Base-by-base conservation (phyloP, 2,113 vertebrate genomes). In the Origma solitaria region DNA sequence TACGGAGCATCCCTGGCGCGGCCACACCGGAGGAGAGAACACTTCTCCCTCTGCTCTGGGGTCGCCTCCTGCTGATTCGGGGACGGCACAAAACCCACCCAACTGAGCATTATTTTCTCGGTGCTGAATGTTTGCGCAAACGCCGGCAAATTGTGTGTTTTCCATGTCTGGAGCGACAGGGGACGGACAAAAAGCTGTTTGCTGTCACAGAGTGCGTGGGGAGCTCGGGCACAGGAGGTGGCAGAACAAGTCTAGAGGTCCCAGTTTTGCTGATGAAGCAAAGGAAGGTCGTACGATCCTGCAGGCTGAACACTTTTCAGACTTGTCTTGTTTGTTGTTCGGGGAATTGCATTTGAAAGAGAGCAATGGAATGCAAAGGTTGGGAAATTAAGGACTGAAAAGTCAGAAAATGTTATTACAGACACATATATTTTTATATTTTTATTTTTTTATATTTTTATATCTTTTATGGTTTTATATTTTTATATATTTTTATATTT, bases 201-300 rank as follows among this genome's bases (percentile, higher is more conserved):
- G 2, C 61, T 50, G 53, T 42, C 50, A 17, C 20, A 2, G 33
- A 4, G 20, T 0, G 10, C 0, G 1, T 1, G 40, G 25, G 49
- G 37, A 85, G 8, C n/a, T n/a, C 3, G 15, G 66, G 27, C 37
- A 7, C 37, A 30, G 88, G 71, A 60, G 65, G 60, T 40, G 66
- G 18, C 23, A 56, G 27, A 16, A 31, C 13, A 9, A 21, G 75
- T 56, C 70, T 40, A 15, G 73, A 85, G 61, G 49, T 47, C 24
- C 53, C 17, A 3, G 24, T 42, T 60, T 37, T 80, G 75, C 66
- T 87, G 44, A 20, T 22, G 77, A 81, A 54, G 35, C 5, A 22
- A 47, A 11, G 53, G 57, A 35, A 93, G 44, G 61, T 72, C 54
- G 2, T 33, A 12, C 24, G 30, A 31, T 79, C 82, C 78, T 82